These are phyloP conservation scores for Amiota mariae DNA, from an alignment of 2,888 invertebrate species.

Conservation along the genomic window DNA sequence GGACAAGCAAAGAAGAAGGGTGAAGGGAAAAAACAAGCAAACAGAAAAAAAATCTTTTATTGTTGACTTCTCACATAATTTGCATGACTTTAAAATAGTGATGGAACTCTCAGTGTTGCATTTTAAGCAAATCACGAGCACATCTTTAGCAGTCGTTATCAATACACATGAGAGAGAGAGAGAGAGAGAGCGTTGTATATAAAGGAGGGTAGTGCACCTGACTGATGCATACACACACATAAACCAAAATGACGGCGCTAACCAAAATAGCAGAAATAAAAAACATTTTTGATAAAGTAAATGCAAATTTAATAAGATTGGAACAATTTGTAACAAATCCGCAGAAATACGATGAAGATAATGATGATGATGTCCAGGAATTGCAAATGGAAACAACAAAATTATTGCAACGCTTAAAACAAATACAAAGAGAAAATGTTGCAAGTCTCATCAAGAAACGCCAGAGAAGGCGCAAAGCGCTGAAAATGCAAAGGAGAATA, in stretches of 20 bases:
- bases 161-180: too few species aligned
- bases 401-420: not conserved
- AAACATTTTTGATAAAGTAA: conserved; percentile 36
- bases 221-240: not conserved
- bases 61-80: too few species aligned
- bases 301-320: conserved; percentile 43
- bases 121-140: too few species aligned
- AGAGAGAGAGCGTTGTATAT: too few species aligned
- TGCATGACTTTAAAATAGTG: too few species aligned
- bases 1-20: too few species aligned
- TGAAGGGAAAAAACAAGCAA: too few species aligned
- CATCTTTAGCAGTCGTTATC: too few species aligned
- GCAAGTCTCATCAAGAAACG: conserved; percentile 9
- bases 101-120: too few species aligned
- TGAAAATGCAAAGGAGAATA: conserved; percentile 22
- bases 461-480: conserved; percentile 39
- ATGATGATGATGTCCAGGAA: not conserved
- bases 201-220: not conserved
- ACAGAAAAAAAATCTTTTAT: too few species aligned
- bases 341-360: conserved; percentile 25
- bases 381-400: not conserved
- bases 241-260: conserved; percentile 49
- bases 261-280: conserved; percentile 51
- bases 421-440: not conserved
- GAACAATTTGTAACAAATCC: conserved; percentile 37